A percentile compares a stretch with the other conserved stretches of the same genome.
These are phyloP conservation scores for Amblyraja radiata DNA, from an alignment of 2,797 vertebrate species.

Conservation along the genomic window DNA sequence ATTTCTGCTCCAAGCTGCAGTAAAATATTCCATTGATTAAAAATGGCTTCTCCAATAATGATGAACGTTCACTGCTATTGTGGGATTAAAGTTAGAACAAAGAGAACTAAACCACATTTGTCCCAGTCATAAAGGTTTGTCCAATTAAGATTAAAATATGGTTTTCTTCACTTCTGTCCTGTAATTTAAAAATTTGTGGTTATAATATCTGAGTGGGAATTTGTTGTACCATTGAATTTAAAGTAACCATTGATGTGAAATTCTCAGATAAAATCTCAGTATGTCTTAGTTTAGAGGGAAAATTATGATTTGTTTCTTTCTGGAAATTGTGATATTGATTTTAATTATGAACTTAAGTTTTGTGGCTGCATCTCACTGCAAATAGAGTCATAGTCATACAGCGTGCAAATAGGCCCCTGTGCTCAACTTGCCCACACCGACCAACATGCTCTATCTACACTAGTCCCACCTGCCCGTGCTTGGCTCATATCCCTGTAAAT, in stretches of 20 bases:
- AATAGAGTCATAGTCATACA: too few species aligned
- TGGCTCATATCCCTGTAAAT: too few species aligned
- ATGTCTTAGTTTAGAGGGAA: not conserved
- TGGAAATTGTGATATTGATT: not conserved
- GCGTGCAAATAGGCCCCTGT: too few species aligned
- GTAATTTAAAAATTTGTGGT: not conserved
- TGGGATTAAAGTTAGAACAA: not conserved
- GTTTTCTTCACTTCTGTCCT: too few species aligned
- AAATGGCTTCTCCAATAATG: not conserved
- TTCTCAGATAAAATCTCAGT: not conserved
- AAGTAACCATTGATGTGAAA: not conserved
- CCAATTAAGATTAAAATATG: not conserved
- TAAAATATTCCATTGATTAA: not conserved
- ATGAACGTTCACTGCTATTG: not conserved
- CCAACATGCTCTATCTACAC: too few species aligned
- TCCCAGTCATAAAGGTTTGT: not conserved
- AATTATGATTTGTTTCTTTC: not conserved
- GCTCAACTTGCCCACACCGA: too few species aligned
- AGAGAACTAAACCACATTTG: constrained; percentile 1
- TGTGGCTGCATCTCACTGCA: not conserved
- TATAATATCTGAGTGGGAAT: not conserved
- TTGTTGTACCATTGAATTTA: not conserved
- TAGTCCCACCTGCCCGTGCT: too few species aligned
- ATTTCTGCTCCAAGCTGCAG: not conserved
- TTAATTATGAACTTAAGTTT: not conserved